A percentile compares a stretch with the other conserved stretches of the same genome.
Evolutionary conservation across 2,797 vertebrate genomes (phyloP).

Genomic region (Labroides dimidiatus): DNA sequence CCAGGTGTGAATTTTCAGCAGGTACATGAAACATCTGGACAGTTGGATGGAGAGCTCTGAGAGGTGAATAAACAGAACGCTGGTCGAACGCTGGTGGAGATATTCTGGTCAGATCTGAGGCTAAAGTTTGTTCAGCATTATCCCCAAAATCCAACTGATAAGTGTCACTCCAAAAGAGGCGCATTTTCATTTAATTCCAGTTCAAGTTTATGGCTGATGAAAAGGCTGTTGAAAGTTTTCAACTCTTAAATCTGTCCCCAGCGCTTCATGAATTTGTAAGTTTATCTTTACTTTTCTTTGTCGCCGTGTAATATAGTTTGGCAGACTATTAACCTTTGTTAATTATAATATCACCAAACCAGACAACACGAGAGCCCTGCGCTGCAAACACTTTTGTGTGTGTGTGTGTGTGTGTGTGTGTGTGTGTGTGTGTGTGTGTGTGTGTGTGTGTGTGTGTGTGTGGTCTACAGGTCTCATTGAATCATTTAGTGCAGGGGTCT

Average conservation of each 20-base stretch:
- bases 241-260: not conserved
- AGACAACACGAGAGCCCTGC: no score
- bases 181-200: not conserved
- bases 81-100: not conserved
- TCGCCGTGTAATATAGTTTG: no score
- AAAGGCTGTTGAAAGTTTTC: not conserved
- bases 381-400: no score
- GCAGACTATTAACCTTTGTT: no score
- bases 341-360: no score
- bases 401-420: no score
- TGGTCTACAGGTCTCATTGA: no score
- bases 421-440: no score
- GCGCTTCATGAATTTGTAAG: not conserved
- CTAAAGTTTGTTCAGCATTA: not conserved
- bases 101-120: not conserved
- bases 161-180: no score
- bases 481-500: no score
- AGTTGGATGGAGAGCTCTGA: constrained; percentile 27
- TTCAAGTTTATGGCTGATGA: not conserved
- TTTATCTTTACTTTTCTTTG: not conserved
- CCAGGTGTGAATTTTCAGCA: constrained; percentile 78
- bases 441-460: no score
- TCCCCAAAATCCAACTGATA: not conserved
- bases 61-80: constrained; percentile 9
- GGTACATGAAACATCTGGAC: constrained; percentile 72